These are phyloP conservation scores for Amazona vittata DNA, from an alignment of 2,113 vertebrate genomes.

Conservation along the genomic window DNA sequence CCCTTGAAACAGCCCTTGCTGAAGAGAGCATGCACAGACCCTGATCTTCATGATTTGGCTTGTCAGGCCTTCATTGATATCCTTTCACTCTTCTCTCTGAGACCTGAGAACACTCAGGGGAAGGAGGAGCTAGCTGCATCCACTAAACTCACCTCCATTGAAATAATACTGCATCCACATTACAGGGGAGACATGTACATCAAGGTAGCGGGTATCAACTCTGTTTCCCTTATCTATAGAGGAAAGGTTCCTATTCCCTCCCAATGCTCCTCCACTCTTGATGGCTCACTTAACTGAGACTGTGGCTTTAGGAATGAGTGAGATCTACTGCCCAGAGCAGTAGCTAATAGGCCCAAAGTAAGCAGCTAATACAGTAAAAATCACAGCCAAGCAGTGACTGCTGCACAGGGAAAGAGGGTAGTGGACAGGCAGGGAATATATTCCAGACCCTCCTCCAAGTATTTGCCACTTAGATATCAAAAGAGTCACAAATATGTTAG, in stretches of 20 bases:
- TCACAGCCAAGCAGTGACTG: not conserved
- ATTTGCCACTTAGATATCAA: not conserved
- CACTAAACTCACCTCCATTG: not conserved
- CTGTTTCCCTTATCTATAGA: not conserved
- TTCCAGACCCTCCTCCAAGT: not conserved
- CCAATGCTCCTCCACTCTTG: not conserved
- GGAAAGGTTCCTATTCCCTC: not conserved
- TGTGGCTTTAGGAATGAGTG: not conserved
- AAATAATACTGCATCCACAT: not conserved
- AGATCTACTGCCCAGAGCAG: not conserved
- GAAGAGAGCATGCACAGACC: slow-evolving; percentile 75
- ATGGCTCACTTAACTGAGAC: not conserved
- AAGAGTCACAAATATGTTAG: not conserved
- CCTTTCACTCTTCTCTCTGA: slow-evolving; percentile 71
- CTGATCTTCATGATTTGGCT: slow-evolving; percentile 84
- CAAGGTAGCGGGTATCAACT: not conserved
- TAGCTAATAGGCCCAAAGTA: not conserved
- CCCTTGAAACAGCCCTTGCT: slow-evolving; percentile 90
- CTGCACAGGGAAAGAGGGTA: not conserved
- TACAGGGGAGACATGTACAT: not conserved
- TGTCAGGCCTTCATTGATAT: slow-evolving; percentile 94
- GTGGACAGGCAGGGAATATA: not conserved
- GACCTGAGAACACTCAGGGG: not conserved
- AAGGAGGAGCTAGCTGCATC: not conserved
- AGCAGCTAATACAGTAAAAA: not conserved